These are phyloP conservation scores for Globia sparganii DNA, from an alignment of 2,888 invertebrate genomes.

Conservation along the genomic window DNA sequence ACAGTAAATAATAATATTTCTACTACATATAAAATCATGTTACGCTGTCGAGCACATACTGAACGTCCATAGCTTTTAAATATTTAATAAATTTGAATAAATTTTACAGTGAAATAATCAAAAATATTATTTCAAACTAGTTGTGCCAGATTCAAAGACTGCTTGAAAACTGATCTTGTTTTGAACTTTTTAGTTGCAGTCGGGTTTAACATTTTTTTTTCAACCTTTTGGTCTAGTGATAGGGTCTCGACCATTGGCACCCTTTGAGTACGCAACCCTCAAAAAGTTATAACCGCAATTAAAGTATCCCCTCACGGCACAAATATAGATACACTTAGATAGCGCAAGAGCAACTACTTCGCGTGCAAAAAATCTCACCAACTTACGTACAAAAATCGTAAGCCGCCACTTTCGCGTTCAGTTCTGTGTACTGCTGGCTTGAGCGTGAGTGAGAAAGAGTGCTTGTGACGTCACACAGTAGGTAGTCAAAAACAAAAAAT, in stretches of 20 bases:
- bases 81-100: neutral
- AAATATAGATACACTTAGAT: too few relatives aligned
- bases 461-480: too few relatives aligned
- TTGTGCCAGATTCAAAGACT: neutral
- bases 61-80: neutral
- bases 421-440: too few relatives aligned
- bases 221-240: neutral
- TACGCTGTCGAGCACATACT: neutral
- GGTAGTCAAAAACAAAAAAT: too few relatives aligned
- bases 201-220: neutral
- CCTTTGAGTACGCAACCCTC: neutral
- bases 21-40: slow-evolving; percentile 2
- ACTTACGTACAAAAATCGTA: too few relatives aligned
- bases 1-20: slow-evolving; percentile 10
- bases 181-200: neutral
- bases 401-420: too few relatives aligned
- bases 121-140: neutral
- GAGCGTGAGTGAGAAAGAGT: too few relatives aligned
- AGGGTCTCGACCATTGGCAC: neutral
- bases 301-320: neutral
- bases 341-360: too few relatives aligned
- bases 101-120: neutral
- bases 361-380: too few relatives aligned
- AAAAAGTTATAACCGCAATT: neutral
- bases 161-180: neutral